phyloP scores from a whole-genome alignment of 2,888 invertebrate genomes.

The Oscheius onirici region DNA sequence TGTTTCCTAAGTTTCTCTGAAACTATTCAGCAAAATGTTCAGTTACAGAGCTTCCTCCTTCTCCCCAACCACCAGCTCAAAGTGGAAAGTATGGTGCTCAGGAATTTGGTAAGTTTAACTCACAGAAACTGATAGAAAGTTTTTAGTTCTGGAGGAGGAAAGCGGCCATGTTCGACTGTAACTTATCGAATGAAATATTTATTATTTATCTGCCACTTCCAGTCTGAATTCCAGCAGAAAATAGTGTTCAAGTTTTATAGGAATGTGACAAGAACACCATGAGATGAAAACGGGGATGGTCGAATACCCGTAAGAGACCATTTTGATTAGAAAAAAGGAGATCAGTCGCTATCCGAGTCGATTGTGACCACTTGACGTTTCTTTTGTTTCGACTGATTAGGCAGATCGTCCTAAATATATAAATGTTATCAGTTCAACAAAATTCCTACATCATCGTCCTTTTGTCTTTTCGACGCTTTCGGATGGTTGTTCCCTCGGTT shows the following conservation, averaged over 20 bases:
- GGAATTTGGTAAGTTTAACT: conserved; percentile 14
- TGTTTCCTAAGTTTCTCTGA: not conserved
- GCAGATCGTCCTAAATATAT: conserved; percentile 24
- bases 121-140: not conserved
- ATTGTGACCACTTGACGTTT: conserved; percentile 28
- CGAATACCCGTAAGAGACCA: conserved; percentile 1
- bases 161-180: conserved; percentile 24
- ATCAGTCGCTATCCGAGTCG: conserved; percentile 36
- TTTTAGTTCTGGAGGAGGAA: conserved; percentile 28
- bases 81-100: conserved; percentile 17
- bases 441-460: conserved; percentile 21
- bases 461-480: conserved; percentile 1
- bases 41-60: conserved; percentile 21
- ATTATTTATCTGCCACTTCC: not conserved
- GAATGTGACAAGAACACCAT: not conserved
- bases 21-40: not conserved
- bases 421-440: no score
- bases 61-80: conserved; percentile 8
- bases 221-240: not conserved
- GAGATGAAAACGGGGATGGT: not conserved
- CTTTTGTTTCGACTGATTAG: conserved; percentile 15
- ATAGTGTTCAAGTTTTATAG: not conserved
- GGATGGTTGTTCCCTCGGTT: conserved; percentile 31
- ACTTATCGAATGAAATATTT: not conserved
- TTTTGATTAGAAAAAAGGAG: not conserved